phyloP scores from a whole-genome alignment of 1,140 invertebrate species.

The Pentalonia nigronervosa region DNA sequence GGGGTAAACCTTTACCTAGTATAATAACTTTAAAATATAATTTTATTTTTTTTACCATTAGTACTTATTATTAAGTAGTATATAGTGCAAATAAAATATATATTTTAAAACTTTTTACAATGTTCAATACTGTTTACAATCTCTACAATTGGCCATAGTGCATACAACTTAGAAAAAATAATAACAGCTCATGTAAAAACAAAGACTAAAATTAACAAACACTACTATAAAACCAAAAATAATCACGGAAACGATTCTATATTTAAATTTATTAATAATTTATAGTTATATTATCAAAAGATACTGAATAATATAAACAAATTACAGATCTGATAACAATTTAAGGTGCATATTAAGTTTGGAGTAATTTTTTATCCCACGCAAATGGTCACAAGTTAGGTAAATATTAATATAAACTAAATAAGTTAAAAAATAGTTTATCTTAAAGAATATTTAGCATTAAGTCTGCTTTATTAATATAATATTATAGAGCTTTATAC shows the following conservation, averaged over 20 bases:
- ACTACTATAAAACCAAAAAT: too few relatives aligned
- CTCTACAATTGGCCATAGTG: not conserved
- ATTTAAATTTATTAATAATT: too few relatives aligned
- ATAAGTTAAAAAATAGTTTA: not conserved
- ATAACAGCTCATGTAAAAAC: too few relatives aligned
- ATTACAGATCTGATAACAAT: too few relatives aligned
- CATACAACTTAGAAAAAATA: too few relatives aligned
- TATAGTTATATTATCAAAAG: too few relatives aligned
- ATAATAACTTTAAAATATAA: not conserved
- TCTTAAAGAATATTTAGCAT: not conserved
- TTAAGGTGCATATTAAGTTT: not conserved
- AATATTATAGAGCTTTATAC: not conserved
- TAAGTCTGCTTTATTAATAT: not conserved
- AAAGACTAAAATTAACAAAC: too few relatives aligned
- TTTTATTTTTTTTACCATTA: not conserved
- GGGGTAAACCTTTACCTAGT: not conserved
- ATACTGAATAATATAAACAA: too few relatives aligned
- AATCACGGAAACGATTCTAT: too few relatives aligned
- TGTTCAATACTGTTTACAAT: not conserved
- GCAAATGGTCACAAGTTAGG: not conserved
- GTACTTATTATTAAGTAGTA: not conserved
- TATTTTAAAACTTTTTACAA: not conserved
- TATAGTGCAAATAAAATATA: not conserved
- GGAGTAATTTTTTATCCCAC: not conserved
- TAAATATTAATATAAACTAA: slow-evolving; percentile 4